These are phyloP conservation scores for Troilus luridus DNA, from an alignment of 2,888 invertebrate species.

Conservation along the genomic window DNA sequence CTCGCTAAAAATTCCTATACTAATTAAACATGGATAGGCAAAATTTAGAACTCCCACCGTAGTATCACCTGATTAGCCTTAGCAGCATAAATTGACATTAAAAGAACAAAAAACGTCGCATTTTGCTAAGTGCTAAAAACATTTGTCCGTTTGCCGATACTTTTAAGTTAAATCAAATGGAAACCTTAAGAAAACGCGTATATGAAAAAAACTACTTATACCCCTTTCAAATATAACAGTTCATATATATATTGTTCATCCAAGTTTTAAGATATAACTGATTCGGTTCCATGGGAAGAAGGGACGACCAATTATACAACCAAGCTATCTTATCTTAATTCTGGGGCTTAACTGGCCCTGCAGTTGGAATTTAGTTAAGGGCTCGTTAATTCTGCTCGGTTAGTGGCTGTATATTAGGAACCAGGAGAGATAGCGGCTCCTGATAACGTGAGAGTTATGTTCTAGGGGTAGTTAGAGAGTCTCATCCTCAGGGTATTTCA, in stretches of 20 bases:
- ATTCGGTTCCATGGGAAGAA: background rate
- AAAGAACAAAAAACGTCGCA: too few species aligned
- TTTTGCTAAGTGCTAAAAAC: too few species aligned
- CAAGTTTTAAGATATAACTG: background rate
- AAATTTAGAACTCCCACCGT: too few species aligned
- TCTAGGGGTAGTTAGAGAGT: background rate
- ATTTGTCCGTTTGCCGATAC: too few species aligned
- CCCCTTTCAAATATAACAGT: too few species aligned
- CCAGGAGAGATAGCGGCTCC: conserved; percentile 5
- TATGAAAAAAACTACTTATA: too few species aligned
- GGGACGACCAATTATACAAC: conserved; percentile 7
- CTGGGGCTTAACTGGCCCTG: conserved; percentile 3
- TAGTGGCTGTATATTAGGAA: background rate
- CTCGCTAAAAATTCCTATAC: too few species aligned
- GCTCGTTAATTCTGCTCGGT: conserved; percentile 48
- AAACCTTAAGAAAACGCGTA: too few species aligned
- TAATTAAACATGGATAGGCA: too few species aligned
- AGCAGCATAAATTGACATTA: too few species aligned
- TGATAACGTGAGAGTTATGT: conserved; percentile 33
- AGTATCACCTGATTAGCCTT: too few species aligned
- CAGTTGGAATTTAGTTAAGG: conserved; percentile 46
- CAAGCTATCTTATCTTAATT: conserved; percentile 36
- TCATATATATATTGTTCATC: background rate
- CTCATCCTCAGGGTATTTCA: background rate
- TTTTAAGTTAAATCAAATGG: too few species aligned